A percentile compares a stretch with the other conserved stretches of the same genome.
Evolutionary conservation across 2,888 invertebrate species (phyloP).

Genomic region (Heteropelma amictum): DNA sequence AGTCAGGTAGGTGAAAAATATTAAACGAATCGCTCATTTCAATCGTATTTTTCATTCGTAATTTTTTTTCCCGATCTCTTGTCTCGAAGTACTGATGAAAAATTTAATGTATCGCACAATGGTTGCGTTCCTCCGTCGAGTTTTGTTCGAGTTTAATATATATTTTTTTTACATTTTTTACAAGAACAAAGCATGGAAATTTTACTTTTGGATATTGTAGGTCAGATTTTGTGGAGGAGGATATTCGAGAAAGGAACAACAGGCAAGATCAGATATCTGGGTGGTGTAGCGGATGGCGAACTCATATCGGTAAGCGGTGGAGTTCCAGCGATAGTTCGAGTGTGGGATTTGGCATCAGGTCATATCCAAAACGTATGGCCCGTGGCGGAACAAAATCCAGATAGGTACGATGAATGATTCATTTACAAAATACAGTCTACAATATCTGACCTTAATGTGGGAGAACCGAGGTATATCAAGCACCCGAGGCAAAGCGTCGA

Average conservation of each 20-base stretch:
- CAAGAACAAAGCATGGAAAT: too few relatives aligned
- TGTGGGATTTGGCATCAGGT: constrained; percentile 89
- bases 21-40: not conserved
- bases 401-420: constrained; percentile 71
- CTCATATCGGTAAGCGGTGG: constrained; percentile 88
- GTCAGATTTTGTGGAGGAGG: constrained; percentile 90
- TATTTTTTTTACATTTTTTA: not conserved
- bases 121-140: too few relatives aligned
- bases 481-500: too few relatives aligned
- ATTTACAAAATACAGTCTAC: too few relatives aligned
- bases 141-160: too few relatives aligned
- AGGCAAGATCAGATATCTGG: constrained; percentile 84
- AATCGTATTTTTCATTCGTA: not conserved
- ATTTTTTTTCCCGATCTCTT: not conserved
- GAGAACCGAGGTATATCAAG: too few relatives aligned
- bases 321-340: constrained; percentile 86
- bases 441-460: too few relatives aligned
- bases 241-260: constrained; percentile 84
- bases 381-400: constrained; percentile 73
- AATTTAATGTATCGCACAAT: too few relatives aligned
- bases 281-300: constrained; percentile 82
- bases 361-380: constrained; percentile 88
- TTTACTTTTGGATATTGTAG: constrained; percentile 74
- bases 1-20: constrained; percentile 81
- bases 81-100: too few relatives aligned